These are phyloP conservation scores for Dasyurus viverrinus DNA, from an alignment of 2,113 vertebrate genomes.

Conservation along the genomic window DNA sequence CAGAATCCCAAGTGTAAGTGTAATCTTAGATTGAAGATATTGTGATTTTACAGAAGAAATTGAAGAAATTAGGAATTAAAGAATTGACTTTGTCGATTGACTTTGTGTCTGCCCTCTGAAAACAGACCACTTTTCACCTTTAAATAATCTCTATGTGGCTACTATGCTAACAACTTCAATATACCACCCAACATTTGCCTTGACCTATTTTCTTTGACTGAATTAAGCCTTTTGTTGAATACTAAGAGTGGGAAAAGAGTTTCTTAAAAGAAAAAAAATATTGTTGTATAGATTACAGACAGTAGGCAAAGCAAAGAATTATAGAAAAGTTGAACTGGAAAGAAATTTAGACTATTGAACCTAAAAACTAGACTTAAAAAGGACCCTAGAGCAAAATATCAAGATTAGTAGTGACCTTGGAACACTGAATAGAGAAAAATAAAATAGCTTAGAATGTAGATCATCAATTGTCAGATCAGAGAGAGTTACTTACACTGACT, in stretches of 20 bases:
- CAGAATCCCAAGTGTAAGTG: too few species aligned
- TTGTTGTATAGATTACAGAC: not conserved
- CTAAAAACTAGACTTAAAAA: not conserved
- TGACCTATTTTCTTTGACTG: not conserved
- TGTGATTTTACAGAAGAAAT: not conserved
- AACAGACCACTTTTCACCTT: not conserved
- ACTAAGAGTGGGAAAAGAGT: not conserved
- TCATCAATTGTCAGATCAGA: not conserved
- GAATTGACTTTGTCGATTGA: not conserved
- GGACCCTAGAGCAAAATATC: too few species aligned
- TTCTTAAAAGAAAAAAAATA: not conserved
- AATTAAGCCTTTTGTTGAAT: not conserved
- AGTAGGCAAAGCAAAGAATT: not conserved
- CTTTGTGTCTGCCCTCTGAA: not conserved
- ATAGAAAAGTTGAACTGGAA: not conserved
- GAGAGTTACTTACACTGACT: not conserved
- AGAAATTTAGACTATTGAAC: not conserved
- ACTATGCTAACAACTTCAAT: not conserved
- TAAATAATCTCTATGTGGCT: not conserved
- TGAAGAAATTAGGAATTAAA: not conserved
- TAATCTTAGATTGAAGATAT: not conserved
- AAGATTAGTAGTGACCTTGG: not conserved
- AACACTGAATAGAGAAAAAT: not conserved
- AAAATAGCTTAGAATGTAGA: not conserved
- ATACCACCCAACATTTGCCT: not conserved